Conservation (phyloP, 2,113 vertebrate species). For the Nicator chloris region DNA sequence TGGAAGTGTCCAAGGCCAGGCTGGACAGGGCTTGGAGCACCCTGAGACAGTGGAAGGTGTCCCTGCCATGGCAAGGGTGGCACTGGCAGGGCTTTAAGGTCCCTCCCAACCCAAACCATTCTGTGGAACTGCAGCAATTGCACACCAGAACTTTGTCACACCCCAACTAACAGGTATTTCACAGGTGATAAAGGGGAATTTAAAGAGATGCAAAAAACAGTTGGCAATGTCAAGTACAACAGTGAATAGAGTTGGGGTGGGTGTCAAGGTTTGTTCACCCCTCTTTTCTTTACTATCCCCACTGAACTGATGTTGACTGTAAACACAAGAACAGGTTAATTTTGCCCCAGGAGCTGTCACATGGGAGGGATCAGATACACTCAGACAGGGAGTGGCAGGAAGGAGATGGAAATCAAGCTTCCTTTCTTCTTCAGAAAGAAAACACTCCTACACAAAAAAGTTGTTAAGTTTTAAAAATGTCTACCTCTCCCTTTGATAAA, state of each 20-base stretch:
- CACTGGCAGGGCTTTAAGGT: rapidly evolving
- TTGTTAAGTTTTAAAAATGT: neutral
- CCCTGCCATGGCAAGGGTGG: neutral
- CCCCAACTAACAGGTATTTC: neutral
- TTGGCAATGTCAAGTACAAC: neutral
- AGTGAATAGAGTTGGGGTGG: neutral
- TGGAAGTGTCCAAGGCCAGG: neutral
- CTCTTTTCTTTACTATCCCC: neutral
- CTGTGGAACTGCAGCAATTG: neutral
- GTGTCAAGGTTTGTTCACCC: neutral
- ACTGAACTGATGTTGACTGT: neutral
- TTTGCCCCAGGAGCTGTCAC: neutral
- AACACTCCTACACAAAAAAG: neutral
- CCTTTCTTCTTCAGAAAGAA: neutral
- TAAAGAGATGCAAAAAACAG: neutral
- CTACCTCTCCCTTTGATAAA: neutral
- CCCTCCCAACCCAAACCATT: neutral
- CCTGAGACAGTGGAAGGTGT: neutral
- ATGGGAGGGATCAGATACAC: neutral
- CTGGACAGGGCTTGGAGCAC: neutral
- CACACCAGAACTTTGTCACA: neutral
- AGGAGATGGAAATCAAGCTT: constrained; percentile 37
- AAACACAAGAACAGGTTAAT: neutral
- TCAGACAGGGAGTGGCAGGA: constrained; percentile 28
- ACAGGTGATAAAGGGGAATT: neutral